Evolutionary conservation across 2,797 vertebrate species (phyloP).

Genomic region (Poecilia gillii): DNA sequence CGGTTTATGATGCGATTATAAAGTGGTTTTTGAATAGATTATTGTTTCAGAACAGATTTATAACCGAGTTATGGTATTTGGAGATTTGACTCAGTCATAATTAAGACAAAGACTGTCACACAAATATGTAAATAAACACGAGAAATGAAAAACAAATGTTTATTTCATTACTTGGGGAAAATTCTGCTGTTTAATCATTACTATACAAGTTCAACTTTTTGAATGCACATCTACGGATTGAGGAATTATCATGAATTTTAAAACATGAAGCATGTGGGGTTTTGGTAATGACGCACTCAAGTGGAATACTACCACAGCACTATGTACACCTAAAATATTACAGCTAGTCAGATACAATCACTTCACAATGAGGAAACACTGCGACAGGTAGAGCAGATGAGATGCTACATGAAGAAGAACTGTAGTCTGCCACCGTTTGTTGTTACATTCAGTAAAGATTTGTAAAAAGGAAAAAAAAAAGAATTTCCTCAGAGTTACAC

Average conservation of each 20-base stretch:
- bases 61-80: slow-evolving; percentile 53
- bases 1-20: slow-evolving; percentile 67
- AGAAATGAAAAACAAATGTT: neutral
- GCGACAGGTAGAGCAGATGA: slow-evolving; percentile 27
- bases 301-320: slow-evolving; percentile 62
- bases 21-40: slow-evolving; percentile 49
- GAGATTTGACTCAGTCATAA: slow-evolving; percentile 56
- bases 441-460: neutral
- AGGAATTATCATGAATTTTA: slow-evolving; percentile 25
- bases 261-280: slow-evolving; percentile 34
- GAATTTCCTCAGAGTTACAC: neutral
- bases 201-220: slow-evolving; percentile 35
- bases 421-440: slow-evolving; percentile 59
- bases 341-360: slow-evolving; percentile 47
- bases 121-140: slow-evolving; percentile 9
- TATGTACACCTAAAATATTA: slow-evolving; percentile 35
- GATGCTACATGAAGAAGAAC: slow-evolving; percentile 35
- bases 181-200: slow-evolving; percentile 41
- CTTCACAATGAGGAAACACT: slow-evolving; percentile 31
- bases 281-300: slow-evolving; percentile 29
- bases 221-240: slow-evolving; percentile 3
- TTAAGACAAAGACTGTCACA: slow-evolving; percentile 42
- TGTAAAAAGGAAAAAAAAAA: neutral
- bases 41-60: slow-evolving; percentile 69
- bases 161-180: slow-evolving; percentile 1